Percentiles rank a stretch among this genome's conserved stretches.
Evolutionary conservation across 1,140 invertebrate species (phyloP).

Genomic region (Bombus difficillimus): DNA sequence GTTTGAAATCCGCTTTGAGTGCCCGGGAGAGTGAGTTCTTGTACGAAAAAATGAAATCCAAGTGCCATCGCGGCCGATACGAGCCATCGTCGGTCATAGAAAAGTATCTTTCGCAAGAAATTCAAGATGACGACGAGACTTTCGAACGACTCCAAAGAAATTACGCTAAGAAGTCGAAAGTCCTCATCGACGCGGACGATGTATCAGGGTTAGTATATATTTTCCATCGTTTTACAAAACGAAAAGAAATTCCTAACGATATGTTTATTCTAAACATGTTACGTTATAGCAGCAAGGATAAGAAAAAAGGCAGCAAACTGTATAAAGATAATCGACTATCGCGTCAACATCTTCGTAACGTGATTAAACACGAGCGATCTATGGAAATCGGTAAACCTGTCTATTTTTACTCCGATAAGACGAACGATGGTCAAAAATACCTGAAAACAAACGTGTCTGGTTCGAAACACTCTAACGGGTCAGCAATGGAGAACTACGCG

Average conservation of each 20-base stretch:
- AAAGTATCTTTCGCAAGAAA: neutral
- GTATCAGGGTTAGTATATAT: slow-evolving; percentile 19
- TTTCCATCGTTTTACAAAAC: no score
- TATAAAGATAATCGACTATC: neutral
- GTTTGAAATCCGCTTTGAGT: slow-evolving; percentile 66
- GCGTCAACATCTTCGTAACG: slow-evolving; percentile 10
- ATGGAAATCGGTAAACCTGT: neutral
- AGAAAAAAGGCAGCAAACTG: neutral
- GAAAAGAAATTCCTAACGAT: neutral
- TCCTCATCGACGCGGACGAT: neutral
- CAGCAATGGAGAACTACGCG: neutral
- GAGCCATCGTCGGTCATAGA: neutral
- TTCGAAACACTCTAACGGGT: neutral
- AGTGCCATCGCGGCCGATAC: neutral
- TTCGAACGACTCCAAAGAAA: no score
- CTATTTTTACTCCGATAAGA: slow-evolving; percentile 20
- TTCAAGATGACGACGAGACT: neutral
- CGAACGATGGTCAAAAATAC: slow-evolving; percentile 15
- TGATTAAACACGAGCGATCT: neutral
- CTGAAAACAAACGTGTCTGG: neutral
- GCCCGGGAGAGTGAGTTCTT: slow-evolving; percentile 34
- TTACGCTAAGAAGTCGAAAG: neutral
- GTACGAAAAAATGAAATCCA: slow-evolving; percentile 40
- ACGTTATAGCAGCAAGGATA: slow-evolving; percentile 3
- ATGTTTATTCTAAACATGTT: neutral